Evolutionary conservation across 2,888 invertebrate genomes (phyloP).

Genomic region (Plemyria rubiginata): DNA sequence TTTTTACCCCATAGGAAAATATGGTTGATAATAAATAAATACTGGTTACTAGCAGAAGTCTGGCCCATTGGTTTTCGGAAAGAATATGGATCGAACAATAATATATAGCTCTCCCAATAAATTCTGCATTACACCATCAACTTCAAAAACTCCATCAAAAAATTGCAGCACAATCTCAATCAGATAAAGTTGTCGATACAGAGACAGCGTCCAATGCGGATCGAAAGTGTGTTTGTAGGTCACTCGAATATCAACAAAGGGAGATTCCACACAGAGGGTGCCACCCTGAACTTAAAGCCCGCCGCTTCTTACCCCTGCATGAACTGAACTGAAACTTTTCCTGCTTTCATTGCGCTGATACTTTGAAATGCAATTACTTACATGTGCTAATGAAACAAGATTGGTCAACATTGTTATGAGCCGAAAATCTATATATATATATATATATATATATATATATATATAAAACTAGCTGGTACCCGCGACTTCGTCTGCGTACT

Average conservation of each 20-base stretch:
- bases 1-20: too few relatives aligned
- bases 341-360: conserved; percentile 22
- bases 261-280: conserved; percentile 50
- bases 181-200: conserved; percentile 33
- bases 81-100: too few relatives aligned
- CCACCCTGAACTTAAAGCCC: conserved; percentile 45
- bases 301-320: conserved; percentile 42
- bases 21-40: too few relatives aligned
- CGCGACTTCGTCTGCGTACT: too few relatives aligned
- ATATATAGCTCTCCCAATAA: neutral
- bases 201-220: conserved; percentile 43
- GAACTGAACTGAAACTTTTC: conserved; percentile 27
- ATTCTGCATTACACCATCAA: neutral
- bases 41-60: too few relatives aligned
- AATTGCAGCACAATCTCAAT: conserved; percentile 36
- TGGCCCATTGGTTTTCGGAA: too few relatives aligned
- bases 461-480: too few relatives aligned
- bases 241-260: conserved; percentile 74
- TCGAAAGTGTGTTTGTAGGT: conserved; percentile 78
- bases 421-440: too few relatives aligned
- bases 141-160: conserved; percentile 14
- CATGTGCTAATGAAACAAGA: neutral
- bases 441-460: too few relatives aligned
- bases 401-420: too few relatives aligned
- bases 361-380: conserved; percentile 6